Evolutionary conservation across 2,888 invertebrate species (phyloP), one percentile per base, ranked within the genome.

Genomic region (Plagodis pulveraria): DNA sequence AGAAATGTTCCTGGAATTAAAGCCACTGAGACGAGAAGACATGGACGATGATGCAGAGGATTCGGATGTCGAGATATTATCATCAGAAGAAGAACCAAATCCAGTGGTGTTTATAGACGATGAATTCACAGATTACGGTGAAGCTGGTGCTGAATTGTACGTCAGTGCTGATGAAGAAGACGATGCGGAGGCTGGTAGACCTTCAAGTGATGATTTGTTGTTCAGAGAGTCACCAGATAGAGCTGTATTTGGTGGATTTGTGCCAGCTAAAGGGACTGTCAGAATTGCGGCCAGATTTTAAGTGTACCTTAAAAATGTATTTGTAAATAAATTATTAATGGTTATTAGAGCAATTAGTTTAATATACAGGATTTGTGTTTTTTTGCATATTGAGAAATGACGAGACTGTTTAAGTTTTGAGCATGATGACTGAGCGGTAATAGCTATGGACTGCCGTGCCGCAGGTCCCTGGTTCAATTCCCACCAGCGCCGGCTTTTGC

Each of bases 211-310:
- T 42, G 12, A 12, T 12, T 5, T 10, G 36, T 41, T 45, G 45
- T 5, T 10, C 0, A 32, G 36, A 42, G 35, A 12, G 0, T 10
- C 8, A 5, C 12, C 40, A 9, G 61, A 49, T 7, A 44, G 50
- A 7, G 12, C 40, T 7, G 36, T 34, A 0, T 60, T 63, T 36
- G 46, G 50, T 48, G 64, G 62, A 11, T 40, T 62, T 12, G 53
- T 70, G 11, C 64, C 67, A 12, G 65, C 63, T 0, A 50, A 49
- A 35, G 71, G 71, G 0, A 50, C 52, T 41, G 58, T 71, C 10
- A 60, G 46, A 0, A 66, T 71, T 52, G 58, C 58, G 9, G 63
- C 63, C 4, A 60, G 33, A 50, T 71, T 56, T 63, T 71, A 50
- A 67, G 47, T 2, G n/a, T 22, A 47, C 6, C 9, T 38, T 0